Conservation (phyloP, 2,888 invertebrate genomes). For the Eupithecia abbreviata region DNA sequence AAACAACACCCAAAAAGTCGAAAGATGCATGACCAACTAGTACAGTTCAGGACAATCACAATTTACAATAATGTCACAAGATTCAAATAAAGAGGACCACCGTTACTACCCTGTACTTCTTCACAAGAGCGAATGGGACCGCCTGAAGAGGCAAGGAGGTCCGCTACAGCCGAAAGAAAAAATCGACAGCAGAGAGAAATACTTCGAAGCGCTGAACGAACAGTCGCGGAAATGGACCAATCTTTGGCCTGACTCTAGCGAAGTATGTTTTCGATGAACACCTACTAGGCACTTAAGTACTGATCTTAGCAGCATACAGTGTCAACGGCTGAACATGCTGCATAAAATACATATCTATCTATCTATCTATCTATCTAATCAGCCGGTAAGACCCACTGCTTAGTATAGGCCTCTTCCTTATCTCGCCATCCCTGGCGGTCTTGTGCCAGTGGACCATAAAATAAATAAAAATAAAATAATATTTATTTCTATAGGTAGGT, state of each 20-base stretch:
- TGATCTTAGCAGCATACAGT: too few relatives aligned
- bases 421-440: too few relatives aligned
- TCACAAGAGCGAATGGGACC: slow-evolving; percentile 61
- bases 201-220: slow-evolving; percentile 56
- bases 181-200: slow-evolving; percentile 42
- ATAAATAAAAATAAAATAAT: too few relatives aligned
- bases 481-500: too few relatives aligned
- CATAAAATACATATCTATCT: too few relatives aligned
- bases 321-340: too few relatives aligned
- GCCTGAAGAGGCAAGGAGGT: slow-evolving; percentile 51
- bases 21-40: slow-evolving; percentile 23
- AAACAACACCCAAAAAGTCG: background rate
- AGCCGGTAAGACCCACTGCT: too few relatives aligned
- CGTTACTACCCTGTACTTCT: slow-evolving; percentile 47
- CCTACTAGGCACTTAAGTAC: background rate
- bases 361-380: too few relatives aligned
- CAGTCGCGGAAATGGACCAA: slow-evolving; percentile 61
- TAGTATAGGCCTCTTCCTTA: too few relatives aligned
- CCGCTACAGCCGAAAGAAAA: slow-evolving; percentile 33
- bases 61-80: background rate
- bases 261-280: slow-evolving; percentile 45
- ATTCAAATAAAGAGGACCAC: slow-evolving; percentile 26
- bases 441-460: too few relatives aligned
- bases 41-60: slow-evolving; percentile 5
- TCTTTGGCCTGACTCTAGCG: slow-evolving; percentile 62